A percentile compares a stretch with the other conserved stretches of the same genome.
These are phyloP conservation scores for Anastrepha ludens DNA, from an alignment of 1,140 invertebrate genomes.

Conservation along the genomic window DNA sequence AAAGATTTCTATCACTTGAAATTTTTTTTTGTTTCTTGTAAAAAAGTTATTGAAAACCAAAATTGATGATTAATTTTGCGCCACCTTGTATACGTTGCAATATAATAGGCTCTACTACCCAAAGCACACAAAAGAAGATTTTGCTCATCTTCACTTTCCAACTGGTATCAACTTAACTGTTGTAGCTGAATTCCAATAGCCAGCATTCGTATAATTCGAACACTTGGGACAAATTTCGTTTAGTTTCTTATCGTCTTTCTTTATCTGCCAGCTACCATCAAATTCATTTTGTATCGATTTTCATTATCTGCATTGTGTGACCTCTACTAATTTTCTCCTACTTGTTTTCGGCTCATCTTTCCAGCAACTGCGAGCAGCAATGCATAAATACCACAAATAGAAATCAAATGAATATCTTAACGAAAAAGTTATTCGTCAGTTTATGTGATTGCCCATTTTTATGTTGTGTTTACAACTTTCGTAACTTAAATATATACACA, in stretches of 20 bases:
- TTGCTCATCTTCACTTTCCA: too few relatives aligned
- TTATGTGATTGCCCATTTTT: conserved; percentile 21
- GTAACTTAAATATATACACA: neutral
- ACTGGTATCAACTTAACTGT: too few relatives aligned
- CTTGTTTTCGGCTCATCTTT: conserved; percentile 37
- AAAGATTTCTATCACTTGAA: too few relatives aligned
- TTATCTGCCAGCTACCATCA: neutral
- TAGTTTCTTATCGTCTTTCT: neutral
- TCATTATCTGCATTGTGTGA: neutral
- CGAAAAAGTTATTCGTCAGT: conserved; percentile 8
- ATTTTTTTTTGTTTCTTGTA: too few relatives aligned
- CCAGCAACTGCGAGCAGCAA: neutral
- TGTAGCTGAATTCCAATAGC: too few relatives aligned
- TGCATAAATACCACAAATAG: neutral
- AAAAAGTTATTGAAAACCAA: too few relatives aligned
- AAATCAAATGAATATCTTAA: neutral
- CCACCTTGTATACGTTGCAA: too few relatives aligned
- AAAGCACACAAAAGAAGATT: too few relatives aligned
- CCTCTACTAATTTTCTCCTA: conserved; percentile 22
- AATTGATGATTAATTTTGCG: too few relatives aligned
- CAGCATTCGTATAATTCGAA: too few relatives aligned
- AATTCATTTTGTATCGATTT: conserved; percentile 13
- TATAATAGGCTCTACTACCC: too few relatives aligned
- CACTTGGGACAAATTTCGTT: neutral
- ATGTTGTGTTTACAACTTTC: conserved; percentile 40